These are phyloP conservation scores for Eupithecia inturbata DNA, from an alignment of 2,888 invertebrate genomes.

Conservation along the genomic window DNA sequence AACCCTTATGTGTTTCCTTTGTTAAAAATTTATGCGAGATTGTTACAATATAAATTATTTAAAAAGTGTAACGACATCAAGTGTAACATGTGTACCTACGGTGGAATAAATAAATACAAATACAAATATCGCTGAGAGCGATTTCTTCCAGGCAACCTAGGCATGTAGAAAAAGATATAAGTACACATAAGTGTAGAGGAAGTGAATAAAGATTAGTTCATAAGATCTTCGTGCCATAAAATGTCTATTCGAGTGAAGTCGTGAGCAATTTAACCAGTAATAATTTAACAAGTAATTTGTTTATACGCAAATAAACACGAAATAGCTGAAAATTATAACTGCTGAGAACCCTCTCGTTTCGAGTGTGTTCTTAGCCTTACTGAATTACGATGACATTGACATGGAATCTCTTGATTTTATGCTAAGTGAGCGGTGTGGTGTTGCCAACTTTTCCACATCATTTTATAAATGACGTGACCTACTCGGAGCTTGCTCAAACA, in stretches of 20 bases:
- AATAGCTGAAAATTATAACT: conserved; percentile 53
- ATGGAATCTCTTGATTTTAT: conserved; percentile 36
- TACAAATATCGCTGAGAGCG: too few species aligned
- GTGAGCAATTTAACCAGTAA: too few species aligned
- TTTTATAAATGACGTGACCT: background rate
- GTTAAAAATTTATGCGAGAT: too few species aligned
- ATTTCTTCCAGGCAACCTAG: too few species aligned
- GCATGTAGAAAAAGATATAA: too few species aligned
- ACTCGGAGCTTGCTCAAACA: background rate
- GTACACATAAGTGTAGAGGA: too few species aligned
- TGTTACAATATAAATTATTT: too few species aligned
- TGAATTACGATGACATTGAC: conserved; percentile 53
- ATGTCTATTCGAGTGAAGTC: background rate
- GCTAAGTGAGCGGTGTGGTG: conserved; percentile 23
- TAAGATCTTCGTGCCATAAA: background rate
- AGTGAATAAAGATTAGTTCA: background rate
- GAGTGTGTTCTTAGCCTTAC: conserved; percentile 64
- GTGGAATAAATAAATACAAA: too few species aligned
- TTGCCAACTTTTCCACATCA: conserved; percentile 5
- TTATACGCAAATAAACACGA: background rate
- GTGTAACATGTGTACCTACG: too few species aligned
- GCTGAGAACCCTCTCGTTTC: conserved; percentile 60
- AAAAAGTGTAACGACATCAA: too few species aligned
- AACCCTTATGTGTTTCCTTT: too few species aligned
- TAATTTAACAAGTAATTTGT: background rate